Evolutionary conservation across 2,113 vertebrate genomes (phyloP).

Genomic region (Lepus europaeus): DNA sequence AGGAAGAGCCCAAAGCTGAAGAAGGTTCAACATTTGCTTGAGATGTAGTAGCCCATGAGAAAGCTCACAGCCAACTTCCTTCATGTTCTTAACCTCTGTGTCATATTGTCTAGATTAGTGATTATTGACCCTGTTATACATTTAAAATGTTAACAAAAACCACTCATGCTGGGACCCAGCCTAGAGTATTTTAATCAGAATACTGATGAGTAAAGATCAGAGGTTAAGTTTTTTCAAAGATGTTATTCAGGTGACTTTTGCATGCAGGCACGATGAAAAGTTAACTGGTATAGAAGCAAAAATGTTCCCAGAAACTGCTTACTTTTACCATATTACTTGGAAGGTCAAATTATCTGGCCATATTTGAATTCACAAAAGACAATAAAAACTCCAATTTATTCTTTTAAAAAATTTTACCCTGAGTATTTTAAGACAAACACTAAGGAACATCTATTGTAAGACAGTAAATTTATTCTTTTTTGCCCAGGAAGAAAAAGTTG

Average conservation of each 20-base stretch:
- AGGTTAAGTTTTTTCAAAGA: neutral
- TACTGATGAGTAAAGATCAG: neutral
- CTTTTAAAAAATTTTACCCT: neutral
- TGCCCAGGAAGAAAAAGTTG: constrained; percentile 63
- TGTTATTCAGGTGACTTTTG: neutral
- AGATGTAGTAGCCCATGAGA: neutral
- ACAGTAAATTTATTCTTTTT: constrained; percentile 64
- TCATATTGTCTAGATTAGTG: neutral
- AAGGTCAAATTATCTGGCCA: neutral
- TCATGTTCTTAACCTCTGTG: neutral
- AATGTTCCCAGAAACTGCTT: neutral
- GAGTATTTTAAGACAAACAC: constrained; percentile 46
- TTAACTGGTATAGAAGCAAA: neutral
- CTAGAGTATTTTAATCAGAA: constrained; percentile 45
- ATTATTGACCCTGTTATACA: neutral
- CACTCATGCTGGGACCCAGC: neutral
- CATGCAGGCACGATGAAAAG: neutral
- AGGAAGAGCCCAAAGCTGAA: constrained; percentile 30
- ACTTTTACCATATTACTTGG: neutral
- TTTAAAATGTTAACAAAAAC: neutral
- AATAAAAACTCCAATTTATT: neutral
- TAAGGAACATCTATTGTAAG: neutral
- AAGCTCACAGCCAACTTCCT: neutral
- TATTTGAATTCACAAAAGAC: neutral
- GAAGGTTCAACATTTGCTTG: neutral